A percentile compares a stretch with the other conserved stretches of the same genome.
Conservation (phyloP, 1,140 invertebrate genomes). For the Caerostris extrusa region DNA sequence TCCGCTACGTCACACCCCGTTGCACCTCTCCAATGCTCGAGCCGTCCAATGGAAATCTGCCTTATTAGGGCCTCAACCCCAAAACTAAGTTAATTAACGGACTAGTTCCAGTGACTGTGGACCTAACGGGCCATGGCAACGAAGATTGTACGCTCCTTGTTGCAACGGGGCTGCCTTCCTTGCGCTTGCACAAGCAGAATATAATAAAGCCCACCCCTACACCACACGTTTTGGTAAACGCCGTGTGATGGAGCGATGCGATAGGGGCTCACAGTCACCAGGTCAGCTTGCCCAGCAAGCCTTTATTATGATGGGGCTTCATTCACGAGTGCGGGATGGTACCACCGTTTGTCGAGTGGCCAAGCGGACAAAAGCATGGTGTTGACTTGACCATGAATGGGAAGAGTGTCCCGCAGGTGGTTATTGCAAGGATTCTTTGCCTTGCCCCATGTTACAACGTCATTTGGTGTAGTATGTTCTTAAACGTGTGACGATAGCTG, state of each 20-base stretch:
- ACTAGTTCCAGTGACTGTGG: slow-evolving; percentile 63
- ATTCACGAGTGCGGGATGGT: slow-evolving; percentile 42
- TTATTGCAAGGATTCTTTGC: neutral
- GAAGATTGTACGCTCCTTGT: slow-evolving; percentile 63
- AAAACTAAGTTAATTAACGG: slow-evolving; percentile 77
- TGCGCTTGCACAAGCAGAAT: slow-evolving; percentile 71
- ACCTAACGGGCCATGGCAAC: slow-evolving; percentile 70
- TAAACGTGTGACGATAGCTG: too few relatives aligned
- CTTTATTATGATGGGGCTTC: slow-evolving; percentile 45
- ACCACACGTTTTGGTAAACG: slow-evolving; percentile 59
- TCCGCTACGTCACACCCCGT: slow-evolving; percentile 69
- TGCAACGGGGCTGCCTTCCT: neutral
- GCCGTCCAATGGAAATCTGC: slow-evolving; percentile 66
- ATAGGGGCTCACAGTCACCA: slow-evolving; percentile 16
- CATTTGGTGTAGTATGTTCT: too few relatives aligned
- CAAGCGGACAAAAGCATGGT: slow-evolving; percentile 26
- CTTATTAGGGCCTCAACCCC: slow-evolving; percentile 70
- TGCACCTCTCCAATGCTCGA: slow-evolving; percentile 62
- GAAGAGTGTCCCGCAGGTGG: slow-evolving; percentile 6
- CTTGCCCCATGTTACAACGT: neutral
- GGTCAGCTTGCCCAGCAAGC: neutral
- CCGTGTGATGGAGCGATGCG: slow-evolving; percentile 56
- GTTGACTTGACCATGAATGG: slow-evolving; percentile 38
- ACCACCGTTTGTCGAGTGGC: slow-evolving; percentile 46
- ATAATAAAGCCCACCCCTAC: slow-evolving; percentile 55